A percentile compares a stretch with the other conserved stretches of the same genome.
Evolutionary conservation across 2,797 vertebrate species (phyloP).

Genomic region (Limosa lapponica): DNA sequence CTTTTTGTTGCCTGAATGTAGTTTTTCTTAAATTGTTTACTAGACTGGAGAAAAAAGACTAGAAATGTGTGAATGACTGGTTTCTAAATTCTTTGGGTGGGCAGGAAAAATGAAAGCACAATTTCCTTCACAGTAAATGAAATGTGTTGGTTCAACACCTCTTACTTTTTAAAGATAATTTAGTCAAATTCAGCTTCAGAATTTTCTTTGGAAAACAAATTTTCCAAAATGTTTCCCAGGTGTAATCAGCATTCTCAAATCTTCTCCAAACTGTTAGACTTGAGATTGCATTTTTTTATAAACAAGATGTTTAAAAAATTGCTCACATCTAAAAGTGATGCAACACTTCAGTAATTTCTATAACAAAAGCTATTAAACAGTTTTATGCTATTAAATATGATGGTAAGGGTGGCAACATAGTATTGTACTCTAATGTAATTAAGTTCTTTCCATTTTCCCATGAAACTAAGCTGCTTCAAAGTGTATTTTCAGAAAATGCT

Average conservation of each 20-base stretch:
- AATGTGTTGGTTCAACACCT: neutral
- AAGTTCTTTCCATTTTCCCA: slow-evolving; percentile 41
- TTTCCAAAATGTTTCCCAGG: neutral
- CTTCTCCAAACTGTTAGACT: neutral
- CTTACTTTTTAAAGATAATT: neutral
- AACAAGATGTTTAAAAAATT: neutral
- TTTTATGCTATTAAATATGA: slow-evolving; percentile 14
- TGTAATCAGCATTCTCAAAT: neutral
- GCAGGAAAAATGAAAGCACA: neutral
- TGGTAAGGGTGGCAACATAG: neutral
- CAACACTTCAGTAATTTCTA: neutral
- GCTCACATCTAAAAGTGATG: neutral
- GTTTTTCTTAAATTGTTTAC: neutral
- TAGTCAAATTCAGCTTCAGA: neutral
- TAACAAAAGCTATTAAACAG: neutral
- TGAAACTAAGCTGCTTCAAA: neutral
- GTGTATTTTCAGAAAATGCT: neutral
- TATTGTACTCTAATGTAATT: slow-evolving; percentile 19
- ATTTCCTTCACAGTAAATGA: neutral
- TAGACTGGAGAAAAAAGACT: neutral
- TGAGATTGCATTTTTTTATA: neutral
- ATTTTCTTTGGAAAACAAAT: neutral
- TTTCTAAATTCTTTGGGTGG: neutral
- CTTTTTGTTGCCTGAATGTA: neutral
- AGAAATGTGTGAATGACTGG: neutral